Conservation (phyloP, 2,797 vertebrate genomes). For the Sebastes umbrosus region DNA sequence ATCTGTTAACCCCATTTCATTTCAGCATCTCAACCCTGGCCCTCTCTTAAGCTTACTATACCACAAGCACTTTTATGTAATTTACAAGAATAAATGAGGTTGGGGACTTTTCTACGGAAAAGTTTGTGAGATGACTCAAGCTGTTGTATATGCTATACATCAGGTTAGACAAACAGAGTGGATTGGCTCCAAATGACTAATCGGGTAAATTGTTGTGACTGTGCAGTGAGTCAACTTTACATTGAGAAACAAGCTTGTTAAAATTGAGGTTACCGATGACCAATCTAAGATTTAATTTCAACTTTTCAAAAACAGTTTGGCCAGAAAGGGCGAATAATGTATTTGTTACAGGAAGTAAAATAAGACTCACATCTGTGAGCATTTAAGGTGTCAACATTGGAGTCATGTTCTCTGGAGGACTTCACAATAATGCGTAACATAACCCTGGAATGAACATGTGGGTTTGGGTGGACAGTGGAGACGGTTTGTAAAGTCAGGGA, state of each 20-base stretch:
- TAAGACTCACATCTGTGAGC: conserved; percentile 52
- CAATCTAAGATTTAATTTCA: conserved; percentile 9
- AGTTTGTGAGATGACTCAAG: conserved; percentile 39
- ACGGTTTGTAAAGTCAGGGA: conserved; percentile 29
- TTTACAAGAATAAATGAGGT: conserved; percentile 23
- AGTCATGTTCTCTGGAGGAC: conserved; percentile 47
- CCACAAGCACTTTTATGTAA: conserved; percentile 29
- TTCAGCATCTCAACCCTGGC: neutral
- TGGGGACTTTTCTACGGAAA: conserved; percentile 38
- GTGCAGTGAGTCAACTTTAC: conserved; percentile 8
- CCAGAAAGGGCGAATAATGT: conserved; percentile 18
- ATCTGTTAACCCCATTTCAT: neutral
- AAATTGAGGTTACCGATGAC: conserved; percentile 23
- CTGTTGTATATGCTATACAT: conserved; percentile 30
- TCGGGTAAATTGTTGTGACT: conserved; percentile 61
- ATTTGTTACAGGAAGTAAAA: conserved; percentile 50
- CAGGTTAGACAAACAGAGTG: conserved; percentile 47
- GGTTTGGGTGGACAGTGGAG: conserved; percentile 15
- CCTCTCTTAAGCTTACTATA: neutral
- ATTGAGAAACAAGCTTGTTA: conserved; percentile 3
- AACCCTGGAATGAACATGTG: conserved; percentile 34
- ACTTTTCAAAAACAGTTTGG: conserved; percentile 45
- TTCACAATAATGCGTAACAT: conserved; percentile 39
- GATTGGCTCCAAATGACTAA: conserved; percentile 27
- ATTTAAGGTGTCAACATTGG: conserved; percentile 54